Conservation (phyloP, 1,140 invertebrate species). For the Rhynchophorus ferrugineus region DNA sequence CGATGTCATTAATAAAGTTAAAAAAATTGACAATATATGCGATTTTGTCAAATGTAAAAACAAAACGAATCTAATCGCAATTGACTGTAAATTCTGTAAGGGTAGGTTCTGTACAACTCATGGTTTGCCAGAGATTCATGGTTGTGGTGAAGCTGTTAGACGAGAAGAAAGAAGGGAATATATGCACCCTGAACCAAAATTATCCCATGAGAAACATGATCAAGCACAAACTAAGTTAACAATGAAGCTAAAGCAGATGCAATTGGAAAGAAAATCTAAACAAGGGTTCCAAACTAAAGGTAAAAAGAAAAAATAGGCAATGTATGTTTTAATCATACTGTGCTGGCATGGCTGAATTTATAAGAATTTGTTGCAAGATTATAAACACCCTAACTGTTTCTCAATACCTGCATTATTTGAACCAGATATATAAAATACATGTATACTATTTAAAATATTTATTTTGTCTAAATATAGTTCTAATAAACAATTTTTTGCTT, state of each 20-base stretch:
- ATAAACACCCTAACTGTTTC: no score
- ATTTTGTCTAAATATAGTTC: background rate
- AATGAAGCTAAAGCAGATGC: constrained; percentile 39
- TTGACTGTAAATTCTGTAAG: constrained; percentile 39
- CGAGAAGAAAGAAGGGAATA: constrained; percentile 37
- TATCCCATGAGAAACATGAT: constrained; percentile 36
- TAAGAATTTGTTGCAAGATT: no score
- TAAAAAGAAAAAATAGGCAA: constrained; percentile 26
- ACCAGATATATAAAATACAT: no score
- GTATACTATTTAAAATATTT: background rate
- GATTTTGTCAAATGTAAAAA: constrained; percentile 38
- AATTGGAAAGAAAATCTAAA: constrained; percentile 38
- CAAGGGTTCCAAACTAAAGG: constrained; percentile 32
- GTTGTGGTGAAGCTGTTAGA: constrained; percentile 39
- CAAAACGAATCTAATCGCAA: constrained; percentile 35
- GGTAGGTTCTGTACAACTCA: constrained; percentile 38
- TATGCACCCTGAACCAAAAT: constrained; percentile 33
- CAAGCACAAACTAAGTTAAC: constrained; percentile 35
- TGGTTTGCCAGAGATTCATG: constrained; percentile 40
- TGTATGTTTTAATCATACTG: no score
- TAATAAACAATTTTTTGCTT: background rate
- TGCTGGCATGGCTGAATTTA: no score
- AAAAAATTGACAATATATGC: constrained; percentile 37
- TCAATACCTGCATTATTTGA: no score
- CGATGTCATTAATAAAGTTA: constrained; percentile 34